Evolutionary conservation across 2,797 vertebrate species (phyloP).

Genomic region (Arnoldichthys spilopterus): DNA sequence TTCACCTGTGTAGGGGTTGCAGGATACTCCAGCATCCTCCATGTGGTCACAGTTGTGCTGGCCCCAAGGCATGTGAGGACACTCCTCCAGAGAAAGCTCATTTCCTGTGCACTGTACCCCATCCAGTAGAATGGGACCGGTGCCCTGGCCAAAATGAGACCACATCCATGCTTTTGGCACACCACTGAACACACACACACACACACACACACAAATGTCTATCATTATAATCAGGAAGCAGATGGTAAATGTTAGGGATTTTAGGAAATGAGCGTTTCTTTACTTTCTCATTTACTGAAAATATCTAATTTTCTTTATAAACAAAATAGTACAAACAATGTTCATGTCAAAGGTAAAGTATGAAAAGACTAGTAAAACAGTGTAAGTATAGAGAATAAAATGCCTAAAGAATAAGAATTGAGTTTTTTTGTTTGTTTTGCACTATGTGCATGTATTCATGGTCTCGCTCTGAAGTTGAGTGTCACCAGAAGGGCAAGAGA

Average conservation of each 20-base stretch:
- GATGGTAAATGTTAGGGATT: too few species aligned
- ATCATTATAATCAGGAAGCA: too few species aligned
- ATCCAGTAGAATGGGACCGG: slow-evolving; percentile 86
- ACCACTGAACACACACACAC: slow-evolving; percentile 76
- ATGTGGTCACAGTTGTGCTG: slow-evolving; percentile 93
- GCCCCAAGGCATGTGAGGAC: slow-evolving; percentile 87
- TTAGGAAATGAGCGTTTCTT: too few species aligned
- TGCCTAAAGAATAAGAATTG: background rate
- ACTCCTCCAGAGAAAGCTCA: slow-evolving; percentile 93
- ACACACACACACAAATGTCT: background rate
- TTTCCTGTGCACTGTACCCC: slow-evolving; percentile 95
- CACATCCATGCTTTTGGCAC: slow-evolving; percentile 86
- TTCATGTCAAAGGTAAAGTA: too few species aligned
- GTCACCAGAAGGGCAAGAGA: background rate
- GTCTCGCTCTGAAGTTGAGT: slow-evolving; percentile 4
- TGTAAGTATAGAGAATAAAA: background rate
- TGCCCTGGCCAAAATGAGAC: slow-evolving; percentile 90
- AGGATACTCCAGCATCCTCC: slow-evolving; percentile 95
- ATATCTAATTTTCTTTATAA: too few species aligned
- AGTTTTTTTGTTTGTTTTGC: background rate
- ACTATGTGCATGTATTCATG: background rate
- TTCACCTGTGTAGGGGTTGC: slow-evolving; percentile 87
- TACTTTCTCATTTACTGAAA: background rate
- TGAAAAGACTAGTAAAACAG: background rate
- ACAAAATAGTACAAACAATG: background rate